phyloP scores from a whole-genome alignment of 2,797 vertebrate genomes.

The Gobionotothen gibberifrons region DNA sequence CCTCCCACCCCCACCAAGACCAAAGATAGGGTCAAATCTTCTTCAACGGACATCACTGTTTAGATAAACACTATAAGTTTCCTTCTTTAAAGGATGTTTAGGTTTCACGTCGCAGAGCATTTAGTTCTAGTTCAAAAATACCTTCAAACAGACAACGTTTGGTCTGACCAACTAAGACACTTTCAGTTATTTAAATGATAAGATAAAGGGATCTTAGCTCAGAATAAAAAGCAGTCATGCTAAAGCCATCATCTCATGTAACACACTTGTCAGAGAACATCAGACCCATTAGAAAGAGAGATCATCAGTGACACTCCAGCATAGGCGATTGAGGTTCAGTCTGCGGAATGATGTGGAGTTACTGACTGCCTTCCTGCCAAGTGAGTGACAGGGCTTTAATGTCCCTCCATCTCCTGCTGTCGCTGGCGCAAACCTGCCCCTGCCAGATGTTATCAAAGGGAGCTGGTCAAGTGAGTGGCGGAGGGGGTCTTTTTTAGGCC shows the following conservation, averaged over 20 bases:
- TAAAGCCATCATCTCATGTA: constrained; percentile 44
- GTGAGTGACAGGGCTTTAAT: constrained; percentile 81
- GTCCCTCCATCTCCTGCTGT: constrained; percentile 77
- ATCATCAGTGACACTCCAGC: constrained; percentile 68
- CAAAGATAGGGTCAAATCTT: constrained; percentile 68
- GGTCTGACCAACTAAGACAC: constrained; percentile 11
- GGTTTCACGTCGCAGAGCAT: constrained; percentile 24
- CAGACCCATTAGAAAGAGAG: constrained; percentile 58
- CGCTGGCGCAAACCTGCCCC: constrained; percentile 71
- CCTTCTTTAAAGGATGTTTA: constrained; percentile 56
- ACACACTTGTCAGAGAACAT: constrained; percentile 52
- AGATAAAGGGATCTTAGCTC: constrained; percentile 31
- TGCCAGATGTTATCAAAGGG: constrained; percentile 83
- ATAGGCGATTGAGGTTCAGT: constrained; percentile 42
- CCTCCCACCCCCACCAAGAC: constrained; percentile 34
- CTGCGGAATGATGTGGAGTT: constrained; percentile 57
- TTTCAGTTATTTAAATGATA: constrained; percentile 40
- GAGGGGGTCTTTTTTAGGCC: constrained; percentile 76
- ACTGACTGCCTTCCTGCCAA: constrained; percentile 52
- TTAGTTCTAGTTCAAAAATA: constrained; percentile 28
- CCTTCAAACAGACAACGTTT: constrained; percentile 6
- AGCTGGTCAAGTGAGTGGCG: constrained; percentile 80
- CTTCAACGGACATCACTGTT: constrained; percentile 64
- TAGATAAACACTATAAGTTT: constrained; percentile 68
- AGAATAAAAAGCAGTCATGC: constrained; percentile 42